Evolutionary conservation across 2,113 vertebrate species (phyloP), one percentile per base, ranked within the genome.

Genomic region (Paratilapia polleni): DNA sequence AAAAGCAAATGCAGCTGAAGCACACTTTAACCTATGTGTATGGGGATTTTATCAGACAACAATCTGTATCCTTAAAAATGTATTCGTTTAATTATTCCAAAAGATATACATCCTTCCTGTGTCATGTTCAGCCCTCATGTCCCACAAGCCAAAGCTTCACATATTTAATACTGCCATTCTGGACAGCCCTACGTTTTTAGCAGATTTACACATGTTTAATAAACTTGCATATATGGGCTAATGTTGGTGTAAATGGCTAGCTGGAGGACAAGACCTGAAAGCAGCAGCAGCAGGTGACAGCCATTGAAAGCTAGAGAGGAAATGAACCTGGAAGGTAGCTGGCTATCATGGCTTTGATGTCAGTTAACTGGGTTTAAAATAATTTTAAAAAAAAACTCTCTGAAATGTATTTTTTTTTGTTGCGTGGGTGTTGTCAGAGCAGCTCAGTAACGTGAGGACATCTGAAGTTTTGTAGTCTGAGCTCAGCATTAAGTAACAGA

Each of bases 401-500:
- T 1, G 38, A 2, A 11, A 13, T 68, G 6, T 19, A 68, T n/a
- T n/a, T 68, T 26, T 68, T 26, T 10, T 14, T 7, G 1, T 66
- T 43, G 47, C 17, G 63, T 41, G 38, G 10, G 9, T 10, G 38
- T 22, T 64, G 38, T 64, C 62, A 8, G 62, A 64, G 62, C n/a
- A 64, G 38, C 38, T 11, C 38, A 41, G 38, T 41, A 41, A 41
- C 11, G 38, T 9, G 38, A 41, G 38, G 38, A 41, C 10, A 12
- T 3, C 3, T 41, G 38, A 41, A 11, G 9, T 41, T 11, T 41
- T 41, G 11, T 4, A 41, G 10, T 41, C 38, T 41, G 38, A 41
- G 38, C 38, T 41, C 38, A 41, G 38, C 36, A 41, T 2, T 24
- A 9, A 64, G n/a, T 0, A 19, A 6, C 31, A 19, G 17, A 47